Base-by-base conservation (phyloP, 1,140 invertebrate genomes). In the Sesamia nonagrioides region DNA sequence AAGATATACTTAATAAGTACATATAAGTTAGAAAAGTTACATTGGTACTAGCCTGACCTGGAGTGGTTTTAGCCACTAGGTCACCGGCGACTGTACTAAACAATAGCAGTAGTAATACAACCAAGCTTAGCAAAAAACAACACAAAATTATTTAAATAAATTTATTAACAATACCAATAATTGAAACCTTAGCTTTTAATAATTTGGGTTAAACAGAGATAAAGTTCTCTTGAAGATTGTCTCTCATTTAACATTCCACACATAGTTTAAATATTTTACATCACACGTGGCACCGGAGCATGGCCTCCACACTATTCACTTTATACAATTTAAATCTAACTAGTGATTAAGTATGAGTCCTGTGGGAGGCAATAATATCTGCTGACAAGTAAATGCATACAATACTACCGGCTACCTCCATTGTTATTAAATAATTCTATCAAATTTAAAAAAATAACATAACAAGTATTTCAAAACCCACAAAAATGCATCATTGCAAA, bases 91-190 rank as follows among this genome's bases (percentile, higher is more conserved):
- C n/a, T n/a, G n/a, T n/a, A n/a, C n/a, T n/a, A n/a, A n/a, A n/a
- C n/a, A n/a, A n/a, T n/a, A n/a, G n/a, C n/a, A n/a, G n/a, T n/a
- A n/a, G n/a, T n/a, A n/a, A 17, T 52, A n/a, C 4, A 52, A 17
- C 6, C 18, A 52, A 3, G 1, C 27, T 7, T 27, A n/a, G 69
- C 42, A 76, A 58, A 21, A 75, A 78, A 66, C 8, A 3, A 69
- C 15, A 69, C 8, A 74, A 77, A 66, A 79, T 75, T 77, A 79
- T 82, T 79, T 74, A 82, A 83, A 85, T 87, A 77, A 80, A 83
- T 89, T 89, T 88, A 89, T 89, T 89, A 85, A 83, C 80, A 87
- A 83, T 82, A 86, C 83, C 84, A 86, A 86, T 88, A 83, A 80
- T 84, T 85, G 72, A 82, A 82, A 81, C 61, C 83, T 87, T 88